Conservation (phyloP, 2,797 vertebrate genomes). For the Psittacula echo region DNA sequence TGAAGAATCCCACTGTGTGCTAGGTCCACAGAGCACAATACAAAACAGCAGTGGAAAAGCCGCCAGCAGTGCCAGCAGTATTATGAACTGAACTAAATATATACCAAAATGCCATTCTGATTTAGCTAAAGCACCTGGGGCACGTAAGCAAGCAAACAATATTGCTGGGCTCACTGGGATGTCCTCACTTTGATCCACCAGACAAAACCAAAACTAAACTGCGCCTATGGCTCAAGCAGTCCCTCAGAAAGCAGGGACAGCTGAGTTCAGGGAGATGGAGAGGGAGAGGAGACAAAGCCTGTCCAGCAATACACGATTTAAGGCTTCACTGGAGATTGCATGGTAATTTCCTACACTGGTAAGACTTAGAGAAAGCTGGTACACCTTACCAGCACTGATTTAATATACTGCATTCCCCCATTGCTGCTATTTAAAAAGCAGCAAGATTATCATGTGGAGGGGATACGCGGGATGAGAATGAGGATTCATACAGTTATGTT, state of each 20-base stretch:
- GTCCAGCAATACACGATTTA: not conserved
- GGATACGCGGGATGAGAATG: not conserved
- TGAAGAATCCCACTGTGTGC: not conserved
- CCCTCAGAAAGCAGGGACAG: not conserved
- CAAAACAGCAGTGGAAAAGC: not conserved
- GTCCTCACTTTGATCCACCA: not conserved
- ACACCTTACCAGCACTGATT: not conserved
- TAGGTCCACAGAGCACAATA: not conserved
- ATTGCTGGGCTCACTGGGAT: not conserved
- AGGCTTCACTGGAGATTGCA: not conserved
- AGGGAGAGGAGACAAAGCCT: not conserved
- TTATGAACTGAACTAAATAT: fast-evolving
- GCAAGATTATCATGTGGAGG: fast-evolving
- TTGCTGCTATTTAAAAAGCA: not conserved
- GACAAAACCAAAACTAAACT: not conserved
- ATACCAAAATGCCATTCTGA: fast-evolving
- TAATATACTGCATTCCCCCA: not conserved
- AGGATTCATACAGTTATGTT: fast-evolving
- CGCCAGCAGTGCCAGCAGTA: not conserved
- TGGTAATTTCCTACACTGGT: not conserved
- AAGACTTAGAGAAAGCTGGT: not conserved
- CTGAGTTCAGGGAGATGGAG: not conserved
- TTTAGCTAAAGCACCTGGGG: not conserved
- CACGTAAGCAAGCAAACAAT: fast-evolving
- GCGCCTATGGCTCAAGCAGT: not conserved